Evolutionary conservation across 2,888 invertebrate species (phyloP), one percentile per base, ranked within the genome.

Genomic region (Adela reaumurella): DNA sequence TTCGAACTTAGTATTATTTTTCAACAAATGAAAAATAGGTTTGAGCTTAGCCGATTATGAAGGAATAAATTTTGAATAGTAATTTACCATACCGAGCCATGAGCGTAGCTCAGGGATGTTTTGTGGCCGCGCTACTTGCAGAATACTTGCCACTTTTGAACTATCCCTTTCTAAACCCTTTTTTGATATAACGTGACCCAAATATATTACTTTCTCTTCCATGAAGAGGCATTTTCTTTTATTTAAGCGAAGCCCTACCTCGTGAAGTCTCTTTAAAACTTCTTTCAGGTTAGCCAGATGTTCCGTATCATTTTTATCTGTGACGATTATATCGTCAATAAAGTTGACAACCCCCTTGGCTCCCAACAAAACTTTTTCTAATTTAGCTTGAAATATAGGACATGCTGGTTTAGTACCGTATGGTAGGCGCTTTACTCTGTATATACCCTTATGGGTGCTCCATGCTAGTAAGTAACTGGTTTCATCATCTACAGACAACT

Each of bases 331-430:
- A 49, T 58, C 56, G 46, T 58, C 57, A 24, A 55, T 49, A 49
- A 55, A 57, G 18, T 54, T 52, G 2, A 51, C 52, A n/a, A 53
- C 52, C 3, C 53, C 55, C 11, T 47, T 52, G 11, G 47, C 47
- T 41, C 50, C 50, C 17, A 47, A 24, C 17, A 50, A 19, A 1
- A 50, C 42, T 47, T 47, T 51, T 18, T 57, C 55, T 54, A 63
- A 59, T 29, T 55, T 53, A 52, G 57, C 54, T 54, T 64, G 58
- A 48, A 63, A 62, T 49, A 57, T 57, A 10, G 57, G 55, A 5
- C 58, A 57, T 10, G 58, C 58, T 17, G 55, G 56, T n/a, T 55
- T 52, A 19, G 63, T 54, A 14, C 59, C 58, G 50, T 50, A 58
- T 20, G 56, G 49, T 18, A 57, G 35, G 18, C 56, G 51, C 42